A percentile compares a stretch with the other conserved stretches of the same genome.
These are phyloP conservation scores for Calephelis perditalis DNA, from an alignment of 2,888 invertebrate genomes.

Conservation along the genomic window DNA sequence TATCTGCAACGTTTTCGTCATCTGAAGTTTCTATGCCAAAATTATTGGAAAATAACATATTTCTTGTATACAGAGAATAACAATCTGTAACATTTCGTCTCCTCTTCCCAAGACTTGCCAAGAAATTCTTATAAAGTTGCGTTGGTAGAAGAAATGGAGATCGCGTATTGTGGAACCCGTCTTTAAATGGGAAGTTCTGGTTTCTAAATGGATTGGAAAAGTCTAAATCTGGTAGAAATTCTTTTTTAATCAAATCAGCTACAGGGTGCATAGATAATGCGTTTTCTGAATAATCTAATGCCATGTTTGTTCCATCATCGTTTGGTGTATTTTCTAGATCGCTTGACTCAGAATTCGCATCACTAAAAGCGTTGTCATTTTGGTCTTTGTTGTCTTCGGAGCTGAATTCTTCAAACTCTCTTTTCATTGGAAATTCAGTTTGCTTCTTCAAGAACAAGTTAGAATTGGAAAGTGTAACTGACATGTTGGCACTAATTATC, in stretches of 20 bases:
- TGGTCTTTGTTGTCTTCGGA: constrained; percentile 53
- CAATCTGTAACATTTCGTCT: constrained; percentile 66
- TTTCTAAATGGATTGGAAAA: constrained; percentile 65
- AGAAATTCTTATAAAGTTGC: constrained; percentile 87
- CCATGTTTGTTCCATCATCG: constrained; percentile 47
- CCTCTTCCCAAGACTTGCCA: constrained; percentile 80
- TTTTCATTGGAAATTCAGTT: constrained; percentile 66
- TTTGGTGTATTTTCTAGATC: constrained; percentile 59
- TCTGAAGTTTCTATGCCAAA: constrained; percentile 65
- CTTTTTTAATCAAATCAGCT: constrained; percentile 71
- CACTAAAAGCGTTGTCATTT: constrained; percentile 58
- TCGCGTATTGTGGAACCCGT: constrained; percentile 53
- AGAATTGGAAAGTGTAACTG: constrained; percentile 60
- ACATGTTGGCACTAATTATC: constrained; percentile 47
- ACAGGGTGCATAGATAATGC: constrained; percentile 61
- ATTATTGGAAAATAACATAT: constrained; percentile 74
- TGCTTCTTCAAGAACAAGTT: constrained; percentile 62
- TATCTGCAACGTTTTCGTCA: constrained; percentile 61
- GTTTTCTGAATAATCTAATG: constrained; percentile 64
- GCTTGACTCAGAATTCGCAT: constrained; percentile 62
- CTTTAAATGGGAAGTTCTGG: constrained; percentile 60
- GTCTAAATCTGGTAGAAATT: constrained; percentile 67
- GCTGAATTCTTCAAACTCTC: constrained; percentile 61
- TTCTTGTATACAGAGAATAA: constrained; percentile 70
- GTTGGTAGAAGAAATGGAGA: constrained; percentile 83